Conservation (phyloP, 1,140 invertebrate genomes). For the Cheumatopsyche charites region DNA sequence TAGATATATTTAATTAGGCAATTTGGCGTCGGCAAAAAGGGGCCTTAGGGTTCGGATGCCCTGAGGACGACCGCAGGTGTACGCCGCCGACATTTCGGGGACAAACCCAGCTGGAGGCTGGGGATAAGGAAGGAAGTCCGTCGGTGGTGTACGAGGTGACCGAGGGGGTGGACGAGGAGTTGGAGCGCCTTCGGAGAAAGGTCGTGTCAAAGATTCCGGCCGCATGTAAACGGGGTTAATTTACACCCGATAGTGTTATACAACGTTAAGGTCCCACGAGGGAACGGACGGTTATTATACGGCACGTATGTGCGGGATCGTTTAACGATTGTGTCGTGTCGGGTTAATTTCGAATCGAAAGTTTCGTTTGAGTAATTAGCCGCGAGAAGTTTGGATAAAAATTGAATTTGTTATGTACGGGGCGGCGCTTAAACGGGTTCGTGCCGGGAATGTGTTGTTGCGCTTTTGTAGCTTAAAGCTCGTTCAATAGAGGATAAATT, state of each 20-base stretch:
- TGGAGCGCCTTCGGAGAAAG: conserved; percentile 10
- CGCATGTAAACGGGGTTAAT: conserved; percentile 31
- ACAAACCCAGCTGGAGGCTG: no score
- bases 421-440: background rate
- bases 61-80: conserved; percentile 28
- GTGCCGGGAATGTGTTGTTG: conserved; percentile 5
- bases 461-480: background rate
- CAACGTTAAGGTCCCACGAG: no score
- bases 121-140: background rate
- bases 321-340: no score
- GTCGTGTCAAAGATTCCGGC: conserved; percentile 36
- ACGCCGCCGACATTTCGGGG: no score
- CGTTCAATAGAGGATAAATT: conserved; percentile 14
- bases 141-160: background rate
- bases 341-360: no score
- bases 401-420: conserved; percentile 13
- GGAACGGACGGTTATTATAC: no score
- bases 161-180: background rate
- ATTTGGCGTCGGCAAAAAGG: conserved; percentile 35
- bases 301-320: no score
- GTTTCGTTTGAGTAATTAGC: background rate
- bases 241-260: conserved; percentile 28
- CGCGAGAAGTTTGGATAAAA: background rate
- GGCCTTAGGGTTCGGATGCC: conserved; percentile 18
- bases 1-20: conserved; percentile 42